These are phyloP conservation scores for Ceyx cyanopectus DNA, from an alignment of 2,113 vertebrate species.

Conservation along the genomic window DNA sequence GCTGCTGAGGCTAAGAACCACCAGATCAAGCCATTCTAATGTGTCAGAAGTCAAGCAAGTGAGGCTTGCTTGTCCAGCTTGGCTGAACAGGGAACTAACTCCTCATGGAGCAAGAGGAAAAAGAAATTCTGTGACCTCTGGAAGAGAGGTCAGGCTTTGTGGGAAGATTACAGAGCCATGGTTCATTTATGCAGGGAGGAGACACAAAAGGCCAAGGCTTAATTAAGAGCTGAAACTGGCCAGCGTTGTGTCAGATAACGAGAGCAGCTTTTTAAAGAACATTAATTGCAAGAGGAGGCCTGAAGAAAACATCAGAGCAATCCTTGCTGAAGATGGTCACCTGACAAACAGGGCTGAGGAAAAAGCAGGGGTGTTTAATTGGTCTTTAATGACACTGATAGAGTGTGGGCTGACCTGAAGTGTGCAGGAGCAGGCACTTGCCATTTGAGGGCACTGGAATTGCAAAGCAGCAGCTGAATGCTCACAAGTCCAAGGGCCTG, in stretches of 20 bases:
- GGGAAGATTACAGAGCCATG: neutral
- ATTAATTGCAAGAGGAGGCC: neutral
- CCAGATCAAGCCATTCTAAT: neutral
- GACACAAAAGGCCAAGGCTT: neutral
- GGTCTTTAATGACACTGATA: neutral
- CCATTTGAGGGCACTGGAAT: neutral
- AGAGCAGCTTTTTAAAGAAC: neutral
- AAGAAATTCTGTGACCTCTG: neutral
- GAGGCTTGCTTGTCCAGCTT: neutral
- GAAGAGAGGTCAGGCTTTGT: neutral
- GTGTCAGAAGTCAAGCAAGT: neutral
- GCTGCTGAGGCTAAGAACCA: neutral
- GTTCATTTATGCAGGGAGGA: neutral
- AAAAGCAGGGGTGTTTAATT: neutral
- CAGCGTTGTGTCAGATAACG: neutral
- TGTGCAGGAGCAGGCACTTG: neutral
- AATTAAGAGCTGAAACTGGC: neutral
- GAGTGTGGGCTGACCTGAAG: neutral
- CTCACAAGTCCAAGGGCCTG: neutral
- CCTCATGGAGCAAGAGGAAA: neutral
- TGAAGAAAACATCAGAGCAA: neutral
- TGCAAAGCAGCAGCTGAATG: neutral
- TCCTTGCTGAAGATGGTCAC: neutral
- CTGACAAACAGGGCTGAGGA: neutral
- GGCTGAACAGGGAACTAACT: neutral